Base-by-base conservation (phyloP, 2,797 vertebrate genomes). In the Chrosomus eos region DNA sequence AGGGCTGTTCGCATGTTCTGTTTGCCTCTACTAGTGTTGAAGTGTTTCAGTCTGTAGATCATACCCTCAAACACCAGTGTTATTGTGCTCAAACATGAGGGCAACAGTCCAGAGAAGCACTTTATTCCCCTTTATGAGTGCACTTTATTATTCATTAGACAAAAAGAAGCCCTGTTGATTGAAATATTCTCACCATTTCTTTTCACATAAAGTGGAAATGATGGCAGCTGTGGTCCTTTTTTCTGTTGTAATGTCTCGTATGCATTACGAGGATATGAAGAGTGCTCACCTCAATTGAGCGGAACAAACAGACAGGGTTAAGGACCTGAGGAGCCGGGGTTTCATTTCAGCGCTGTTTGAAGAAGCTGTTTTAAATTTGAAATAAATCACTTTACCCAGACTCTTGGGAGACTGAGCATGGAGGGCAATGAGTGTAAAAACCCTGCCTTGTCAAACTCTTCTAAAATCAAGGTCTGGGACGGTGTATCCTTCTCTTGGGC, bases 291-390 rank as follows among this genome's bases (percentile, higher is more conserved):
- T 75, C 73, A 83, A 75, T 43, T 84, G 74, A 77, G 48, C 19
- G 1, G 48, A 68, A 76, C 64, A 75, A 80, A 80, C 62, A 83
- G 62, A 73, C 80, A 83, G 62, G 82, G 82, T 77, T 77, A 77
- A 83, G n/a, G 51, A 83, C 73, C 48, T 21, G 19, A 58, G 64
- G 21, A 67, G 62, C 45, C 3, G 5, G 7, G 45, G 72, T 76
- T 77, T 68, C 48, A 70, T 78, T n/a, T 71, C 74, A 48, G 64
- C 1, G 51, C 82, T 28, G 81, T 60, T 74, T 51, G 81, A 68
- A 68, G 58, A 83, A 55, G 81, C 45, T 18, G 36, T 77, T 83
- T 83, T 58, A 77, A 70, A 83, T 83, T 23, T 68, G 62, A 83
- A 83, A 83, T 83, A 40, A 68, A 77, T 83, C 48, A 83, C 62